A percentile compares a stretch with the other conserved stretches of the same genome.
These are phyloP conservation scores for Conopomorpha cramerella DNA, from an alignment of 1,140 invertebrate species.

Conservation along the genomic window DNA sequence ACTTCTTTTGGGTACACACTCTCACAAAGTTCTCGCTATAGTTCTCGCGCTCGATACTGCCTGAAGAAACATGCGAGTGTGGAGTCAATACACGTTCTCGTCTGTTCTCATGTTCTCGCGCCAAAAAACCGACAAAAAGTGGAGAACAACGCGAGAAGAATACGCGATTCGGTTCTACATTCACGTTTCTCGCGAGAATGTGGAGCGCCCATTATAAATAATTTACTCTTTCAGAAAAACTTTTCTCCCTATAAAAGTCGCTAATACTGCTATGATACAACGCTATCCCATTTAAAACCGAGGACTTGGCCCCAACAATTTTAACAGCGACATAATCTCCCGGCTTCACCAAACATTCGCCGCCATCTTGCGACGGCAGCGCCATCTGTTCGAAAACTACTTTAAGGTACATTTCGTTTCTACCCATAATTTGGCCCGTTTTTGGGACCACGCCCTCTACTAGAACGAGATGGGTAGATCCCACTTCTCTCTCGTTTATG, in stretches of 20 bases:
- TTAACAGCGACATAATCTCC: conserved; percentile 86
- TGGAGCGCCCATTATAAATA: too few relatives aligned
- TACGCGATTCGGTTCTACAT: too few relatives aligned
- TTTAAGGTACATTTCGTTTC: conserved; percentile 86
- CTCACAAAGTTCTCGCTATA: too few relatives aligned
- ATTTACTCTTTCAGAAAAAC: too few relatives aligned
- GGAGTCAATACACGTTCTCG: too few relatives aligned
- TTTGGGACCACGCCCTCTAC: conserved; percentile 81
- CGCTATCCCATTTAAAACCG: conserved; percentile 73
- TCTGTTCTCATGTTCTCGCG: too few relatives aligned
- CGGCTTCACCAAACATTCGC: conserved; percentile 11
- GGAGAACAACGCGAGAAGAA: too few relatives aligned
- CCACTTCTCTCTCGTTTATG: conserved; percentile 71
- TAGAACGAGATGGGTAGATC: conserved; percentile 77
- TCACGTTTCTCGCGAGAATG: too few relatives aligned
- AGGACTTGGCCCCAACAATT: conserved; percentile 71
- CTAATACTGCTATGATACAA: conserved; percentile 66
- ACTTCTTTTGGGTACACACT: too few relatives aligned
- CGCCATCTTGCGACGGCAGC: conserved; percentile 15
- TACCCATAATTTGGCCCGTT: conserved; percentile 69
- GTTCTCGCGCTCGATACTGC: too few relatives aligned
- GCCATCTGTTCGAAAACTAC: conserved; percentile 67
- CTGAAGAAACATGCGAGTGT: too few relatives aligned
- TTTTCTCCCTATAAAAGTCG: conserved; percentile 31
- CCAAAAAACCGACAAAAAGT: too few relatives aligned